These are phyloP conservation scores for Spea multiplicata DNA, from an alignment of 2,113 vertebrate genomes.

Conservation along the genomic window DNA sequence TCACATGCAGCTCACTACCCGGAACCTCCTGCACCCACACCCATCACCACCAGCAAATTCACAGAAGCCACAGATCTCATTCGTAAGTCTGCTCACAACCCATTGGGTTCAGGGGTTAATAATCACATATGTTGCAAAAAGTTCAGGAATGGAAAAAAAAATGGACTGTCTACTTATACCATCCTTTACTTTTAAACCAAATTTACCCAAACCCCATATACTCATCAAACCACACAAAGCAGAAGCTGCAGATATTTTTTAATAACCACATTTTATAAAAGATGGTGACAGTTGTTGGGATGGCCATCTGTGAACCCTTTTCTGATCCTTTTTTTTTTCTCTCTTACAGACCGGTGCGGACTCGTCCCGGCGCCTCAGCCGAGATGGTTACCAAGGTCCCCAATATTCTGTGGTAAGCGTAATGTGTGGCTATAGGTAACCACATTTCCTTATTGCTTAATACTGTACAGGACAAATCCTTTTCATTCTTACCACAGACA, in stretches of 20 bases:
- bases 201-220: no score
- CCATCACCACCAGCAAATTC: not conserved
- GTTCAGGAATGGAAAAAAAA: not conserved
- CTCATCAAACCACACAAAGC: no score
- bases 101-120: not conserved
- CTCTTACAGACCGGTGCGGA: not conserved
- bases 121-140: not conserved
- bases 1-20: conserved; percentile 2
- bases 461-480: not conserved
- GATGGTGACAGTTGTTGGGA: no score
- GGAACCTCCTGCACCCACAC: not conserved
- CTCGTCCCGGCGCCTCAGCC: not conserved
- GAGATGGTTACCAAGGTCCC: conserved; percentile 23
- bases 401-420: conserved; percentile 18
- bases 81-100: not conserved
- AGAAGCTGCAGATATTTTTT: no score
- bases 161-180: no score
- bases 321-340: not conserved
- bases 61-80: conserved; percentile 5
- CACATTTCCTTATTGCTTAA: not conserved
- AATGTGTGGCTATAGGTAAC: not conserved
- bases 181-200: no score
- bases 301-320: not conserved
- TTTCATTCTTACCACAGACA: not conserved
- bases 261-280: no score